Percentiles rank a stretch among this genome's conserved stretches.
These are phyloP conservation scores for Cricetomys ansorgei DNA, from an alignment of 2,113 vertebrate genomes.

Conservation along the genomic window DNA sequence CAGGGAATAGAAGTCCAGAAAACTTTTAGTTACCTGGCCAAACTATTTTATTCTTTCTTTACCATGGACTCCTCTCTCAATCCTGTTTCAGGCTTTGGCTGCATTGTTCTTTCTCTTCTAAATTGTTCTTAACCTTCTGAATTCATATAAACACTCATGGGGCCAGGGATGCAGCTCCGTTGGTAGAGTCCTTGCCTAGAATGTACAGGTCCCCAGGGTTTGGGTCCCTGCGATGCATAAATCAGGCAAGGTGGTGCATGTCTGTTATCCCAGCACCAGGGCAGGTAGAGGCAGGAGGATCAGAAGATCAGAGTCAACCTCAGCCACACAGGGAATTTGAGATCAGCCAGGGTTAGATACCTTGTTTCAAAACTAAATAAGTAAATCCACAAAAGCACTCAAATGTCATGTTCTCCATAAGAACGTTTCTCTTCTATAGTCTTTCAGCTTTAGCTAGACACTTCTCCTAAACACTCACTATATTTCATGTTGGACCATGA, in stretches of 20 bases:
- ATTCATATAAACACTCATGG: not conserved
- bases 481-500: not conserved
- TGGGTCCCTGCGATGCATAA: not conserved
- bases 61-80: not conserved
- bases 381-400: not conserved
- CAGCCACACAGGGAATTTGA: not conserved
- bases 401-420: not conserved
- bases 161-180: not conserved
- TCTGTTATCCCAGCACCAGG: not conserved
- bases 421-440: not conserved
- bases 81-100: not conserved
- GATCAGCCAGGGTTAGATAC: not conserved
- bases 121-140: not conserved
- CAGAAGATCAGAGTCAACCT: not conserved
- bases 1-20: not conserved
- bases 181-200: not conserved
- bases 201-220: not conserved
- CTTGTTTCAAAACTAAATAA: not conserved
- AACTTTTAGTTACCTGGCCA: not conserved
- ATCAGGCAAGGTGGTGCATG: not conserved
- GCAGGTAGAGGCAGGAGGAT: no score
- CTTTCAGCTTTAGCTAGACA: not conserved
- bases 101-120: not conserved
- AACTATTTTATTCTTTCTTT: not conserved
- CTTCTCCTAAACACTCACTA: not conserved